Percentiles rank a stretch among this genome's conserved stretches.
These are phyloP conservation scores for Exocentrus adspersus DNA, from an alignment of 2,888 invertebrate genomes.

Conservation along the genomic window DNA sequence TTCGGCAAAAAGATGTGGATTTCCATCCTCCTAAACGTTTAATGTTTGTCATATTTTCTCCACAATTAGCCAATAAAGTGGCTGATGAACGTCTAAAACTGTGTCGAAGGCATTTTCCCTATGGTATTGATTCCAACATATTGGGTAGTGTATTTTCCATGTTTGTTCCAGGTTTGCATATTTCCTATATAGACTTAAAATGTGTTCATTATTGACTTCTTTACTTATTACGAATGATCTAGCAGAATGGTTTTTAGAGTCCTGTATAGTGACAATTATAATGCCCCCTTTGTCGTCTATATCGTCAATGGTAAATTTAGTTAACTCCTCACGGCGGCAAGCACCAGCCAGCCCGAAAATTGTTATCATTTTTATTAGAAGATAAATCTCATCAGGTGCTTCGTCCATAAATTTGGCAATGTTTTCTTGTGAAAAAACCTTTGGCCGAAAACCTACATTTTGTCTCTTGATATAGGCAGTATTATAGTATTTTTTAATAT, in stretches of 20 bases:
- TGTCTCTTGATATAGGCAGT: background rate
- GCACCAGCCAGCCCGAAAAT: conserved; percentile 8
- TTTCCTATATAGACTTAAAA: conserved; percentile 15
- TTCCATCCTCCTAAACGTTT: conserved; percentile 24
- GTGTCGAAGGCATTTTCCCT: conserved; percentile 23
- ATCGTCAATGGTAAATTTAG: too few species aligned
- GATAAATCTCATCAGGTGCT: conserved; percentile 12
- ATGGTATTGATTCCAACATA: conserved; percentile 22
- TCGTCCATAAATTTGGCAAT: conserved; percentile 5
- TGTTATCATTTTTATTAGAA: background rate
- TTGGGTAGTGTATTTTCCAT: conserved; percentile 18
- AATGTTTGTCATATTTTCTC: conserved; percentile 14
- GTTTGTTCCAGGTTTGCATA: conserved; percentile 12
- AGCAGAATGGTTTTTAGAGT: conserved; percentile 5
- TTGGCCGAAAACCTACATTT: conserved; percentile 9
- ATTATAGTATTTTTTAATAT: background rate
- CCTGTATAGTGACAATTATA: background rate
- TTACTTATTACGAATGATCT: background rate
- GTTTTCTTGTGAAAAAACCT: conserved; percentile 14
- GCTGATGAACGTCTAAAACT: conserved; percentile 22
- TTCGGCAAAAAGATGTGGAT: conserved; percentile 28
- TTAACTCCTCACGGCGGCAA: background rate
- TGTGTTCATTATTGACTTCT: background rate
- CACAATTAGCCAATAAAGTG: conserved; percentile 19
- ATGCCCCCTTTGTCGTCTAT: background rate